A percentile compares a stretch with the other conserved stretches of the same genome.
Conservation (phyloP, 2,888 invertebrate genomes). For the Sesia apiformis region DNA sequence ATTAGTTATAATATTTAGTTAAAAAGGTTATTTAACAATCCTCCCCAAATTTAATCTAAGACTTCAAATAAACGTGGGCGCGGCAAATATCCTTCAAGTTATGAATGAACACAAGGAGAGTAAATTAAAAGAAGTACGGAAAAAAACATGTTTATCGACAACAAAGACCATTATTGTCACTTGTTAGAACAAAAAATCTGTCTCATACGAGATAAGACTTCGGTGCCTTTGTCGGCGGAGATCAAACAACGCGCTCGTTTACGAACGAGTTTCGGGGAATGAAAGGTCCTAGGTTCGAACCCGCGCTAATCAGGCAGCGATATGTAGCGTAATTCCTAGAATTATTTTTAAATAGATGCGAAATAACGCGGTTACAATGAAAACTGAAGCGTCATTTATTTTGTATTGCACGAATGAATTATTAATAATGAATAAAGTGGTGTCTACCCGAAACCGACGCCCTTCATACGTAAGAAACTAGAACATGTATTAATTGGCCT, state of each 20-base stretch:
- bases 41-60: no score
- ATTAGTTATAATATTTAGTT: no score
- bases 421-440: no score
- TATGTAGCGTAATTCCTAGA: conserved; percentile 44
- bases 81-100: no score
- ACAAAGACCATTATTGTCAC: conserved; percentile 66
- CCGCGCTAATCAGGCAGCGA: conserved; percentile 52
- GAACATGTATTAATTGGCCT: no score
- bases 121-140: conserved; percentile 14
- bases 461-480: no score
- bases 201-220: conserved; percentile 56
- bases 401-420: no score
- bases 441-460: no score
- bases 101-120: conserved; percentile 2
- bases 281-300: conserved; percentile 50
- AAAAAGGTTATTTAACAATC: no score
- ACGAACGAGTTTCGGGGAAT: conserved; percentile 48
- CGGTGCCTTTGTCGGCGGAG: conserved; percentile 62
- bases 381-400: no score
- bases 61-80: no score
- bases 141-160: conserved; percentile 53
- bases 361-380: no score
- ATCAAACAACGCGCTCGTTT: conserved; percentile 49
- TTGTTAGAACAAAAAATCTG: conserved; percentile 59
- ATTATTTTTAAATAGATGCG: conserved; percentile 6